These are phyloP conservation scores for Platysteira castanea DNA, from an alignment of 2,113 vertebrate genomes.

Conservation along the genomic window DNA sequence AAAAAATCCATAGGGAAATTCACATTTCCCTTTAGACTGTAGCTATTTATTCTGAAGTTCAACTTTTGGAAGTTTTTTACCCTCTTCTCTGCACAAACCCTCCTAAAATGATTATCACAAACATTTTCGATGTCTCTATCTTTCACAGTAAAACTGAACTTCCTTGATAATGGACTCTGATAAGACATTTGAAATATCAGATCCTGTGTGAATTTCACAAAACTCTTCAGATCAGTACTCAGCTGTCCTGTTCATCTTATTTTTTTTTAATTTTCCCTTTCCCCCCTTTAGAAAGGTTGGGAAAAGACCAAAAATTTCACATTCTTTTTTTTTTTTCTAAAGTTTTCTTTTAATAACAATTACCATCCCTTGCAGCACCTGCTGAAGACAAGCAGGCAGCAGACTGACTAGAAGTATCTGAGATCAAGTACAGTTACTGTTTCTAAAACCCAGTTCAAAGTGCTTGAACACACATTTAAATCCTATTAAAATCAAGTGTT, in stretches of 20 bases:
- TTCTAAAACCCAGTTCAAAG: not conserved
- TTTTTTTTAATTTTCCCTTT: not conserved
- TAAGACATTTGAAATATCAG: not conserved
- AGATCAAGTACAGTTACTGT: fast-evolving
- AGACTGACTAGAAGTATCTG: not conserved
- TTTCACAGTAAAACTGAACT: not conserved
- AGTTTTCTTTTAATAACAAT: not conserved
- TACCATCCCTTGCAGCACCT: not conserved
- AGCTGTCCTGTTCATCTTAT: not conserved
- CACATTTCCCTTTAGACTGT: not conserved
- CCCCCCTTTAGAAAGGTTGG: not conserved
- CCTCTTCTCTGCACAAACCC: not conserved
- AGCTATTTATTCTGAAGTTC: not conserved
- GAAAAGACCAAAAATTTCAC: not conserved
- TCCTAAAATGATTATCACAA: not conserved
- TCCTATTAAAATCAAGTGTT: not conserved
- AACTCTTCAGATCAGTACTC: not conserved
- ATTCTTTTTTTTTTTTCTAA: not conserved
- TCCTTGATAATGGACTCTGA: not conserved
- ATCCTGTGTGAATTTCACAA: not conserved
- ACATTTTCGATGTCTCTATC: not conserved
- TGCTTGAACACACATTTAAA: not conserved
- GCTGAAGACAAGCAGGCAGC: not conserved
- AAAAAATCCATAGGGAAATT: not conserved
- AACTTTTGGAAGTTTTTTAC: not conserved